These are phyloP conservation scores for Eulithis testata DNA, from an alignment of 2,888 invertebrate genomes.

Conservation along the genomic window DNA sequence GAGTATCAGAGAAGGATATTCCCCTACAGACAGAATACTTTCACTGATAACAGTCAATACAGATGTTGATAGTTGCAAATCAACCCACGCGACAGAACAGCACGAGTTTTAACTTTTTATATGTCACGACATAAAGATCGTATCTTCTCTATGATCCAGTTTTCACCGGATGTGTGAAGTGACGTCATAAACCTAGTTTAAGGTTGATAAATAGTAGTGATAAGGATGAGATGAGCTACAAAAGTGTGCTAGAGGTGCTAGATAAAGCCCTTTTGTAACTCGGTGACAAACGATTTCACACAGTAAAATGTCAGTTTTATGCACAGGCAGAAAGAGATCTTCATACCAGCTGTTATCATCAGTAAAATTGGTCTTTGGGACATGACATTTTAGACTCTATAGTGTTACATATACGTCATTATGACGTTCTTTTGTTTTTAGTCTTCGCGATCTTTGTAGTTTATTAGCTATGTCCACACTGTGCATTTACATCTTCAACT, in stretches of 20 bases:
- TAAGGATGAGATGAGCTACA: conserved; percentile 34
- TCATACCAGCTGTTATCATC: background rate
- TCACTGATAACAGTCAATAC: conserved; percentile 44
- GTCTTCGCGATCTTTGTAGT: too few species aligned
- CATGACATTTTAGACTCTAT: too few species aligned
- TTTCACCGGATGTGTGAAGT: conserved; percentile 44
- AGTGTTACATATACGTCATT: too few species aligned
- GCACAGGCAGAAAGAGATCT: background rate
- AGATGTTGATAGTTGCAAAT: conserved; percentile 48
- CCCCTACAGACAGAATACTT: background rate
- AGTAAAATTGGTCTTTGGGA: too few species aligned
- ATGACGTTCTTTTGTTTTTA: too few species aligned
- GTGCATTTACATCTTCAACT: too few species aligned
- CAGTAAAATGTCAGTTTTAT: too few species aligned
- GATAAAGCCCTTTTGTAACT: conserved; percentile 3
- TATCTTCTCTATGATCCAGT: conserved; percentile 35
- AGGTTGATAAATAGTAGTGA: conserved; percentile 40
- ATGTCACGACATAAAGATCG: conserved; percentile 34
- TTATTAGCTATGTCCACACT: too few species aligned
- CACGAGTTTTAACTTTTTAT: conserved; percentile 35
- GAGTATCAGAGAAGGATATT: too few species aligned
- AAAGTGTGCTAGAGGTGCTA: conserved; percentile 16
- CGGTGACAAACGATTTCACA: background rate
- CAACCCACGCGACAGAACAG: conserved; percentile 54
- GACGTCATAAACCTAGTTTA: conserved; percentile 39